Percentiles rank a stretch among this genome's conserved stretches.
phyloP scores from a whole-genome alignment of 30 jellyfish, hydroid and myxozoan genomes.

The Catostylus mosaicus region DNA sequence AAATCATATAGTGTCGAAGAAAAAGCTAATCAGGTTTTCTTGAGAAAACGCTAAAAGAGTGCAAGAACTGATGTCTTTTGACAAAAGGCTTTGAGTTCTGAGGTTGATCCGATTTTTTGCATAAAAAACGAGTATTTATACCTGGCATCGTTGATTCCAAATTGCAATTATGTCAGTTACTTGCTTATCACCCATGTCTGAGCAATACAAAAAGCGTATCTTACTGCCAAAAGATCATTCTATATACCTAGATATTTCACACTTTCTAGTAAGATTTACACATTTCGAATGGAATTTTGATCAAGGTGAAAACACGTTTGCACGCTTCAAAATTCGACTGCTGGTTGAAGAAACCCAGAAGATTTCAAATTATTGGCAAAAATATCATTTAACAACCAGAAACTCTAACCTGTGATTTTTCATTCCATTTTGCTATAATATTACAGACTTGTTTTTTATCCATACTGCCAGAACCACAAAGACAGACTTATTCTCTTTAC shows the following conservation, averaged over 20 bases:
- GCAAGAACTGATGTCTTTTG: too few species aligned
- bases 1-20: too few species aligned
- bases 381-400: neutral
- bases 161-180: neutral
- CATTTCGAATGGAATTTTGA: neutral
- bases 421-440: neutral
- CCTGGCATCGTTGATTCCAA: neutral
- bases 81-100: too few species aligned
- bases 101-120: too few species aligned
- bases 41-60: too few species aligned
- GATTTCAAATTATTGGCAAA: neutral
- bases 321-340: too few species aligned
- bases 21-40: too few species aligned
- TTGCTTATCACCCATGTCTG: conserved; percentile 1
- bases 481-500: too few species aligned
- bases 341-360: too few species aligned
- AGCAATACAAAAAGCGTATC: neutral
- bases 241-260: neutral
- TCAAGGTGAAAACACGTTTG: too few species aligned
- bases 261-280: neutral
- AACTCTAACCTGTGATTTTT: neutral
- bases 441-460: neutral
- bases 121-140: too few species aligned
- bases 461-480: too few species aligned
- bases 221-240: neutral